A percentile compares a stretch with the other conserved stretches of the same genome.
These are phyloP conservation scores for Hyppa rectilinea DNA, from an alignment of 2,888 invertebrate genomes.

Conservation along the genomic window DNA sequence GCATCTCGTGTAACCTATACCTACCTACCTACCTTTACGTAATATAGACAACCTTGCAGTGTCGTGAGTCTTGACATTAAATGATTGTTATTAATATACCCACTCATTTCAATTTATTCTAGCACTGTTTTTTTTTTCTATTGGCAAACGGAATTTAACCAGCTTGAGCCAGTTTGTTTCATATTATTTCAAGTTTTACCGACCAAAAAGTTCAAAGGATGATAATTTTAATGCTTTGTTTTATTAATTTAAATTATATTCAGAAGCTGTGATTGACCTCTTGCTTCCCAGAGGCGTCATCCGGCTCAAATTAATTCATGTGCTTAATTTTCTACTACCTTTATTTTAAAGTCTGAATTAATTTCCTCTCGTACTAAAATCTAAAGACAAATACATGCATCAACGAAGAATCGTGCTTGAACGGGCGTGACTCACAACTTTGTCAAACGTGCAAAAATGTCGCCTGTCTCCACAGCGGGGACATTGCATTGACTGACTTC, in stretches of 20 bases:
- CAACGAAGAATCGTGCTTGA: constrained; percentile 62
- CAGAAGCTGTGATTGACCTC: constrained; percentile 8
- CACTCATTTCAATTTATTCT: constrained; percentile 18
- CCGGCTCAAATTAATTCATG: neutral
- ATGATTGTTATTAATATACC: constrained; percentile 3
- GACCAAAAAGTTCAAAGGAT: neutral
- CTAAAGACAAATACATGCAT: constrained; percentile 45
- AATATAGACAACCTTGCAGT: constrained; percentile 39
- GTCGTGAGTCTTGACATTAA: constrained; percentile 41
- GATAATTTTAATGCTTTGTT: neutral
- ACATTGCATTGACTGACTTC: constrained; percentile 28
- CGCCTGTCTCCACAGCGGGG: constrained; percentile 55
- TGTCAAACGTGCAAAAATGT: constrained; percentile 80
- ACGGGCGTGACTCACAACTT: constrained; percentile 61
- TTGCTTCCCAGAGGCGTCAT: constrained; percentile 33
- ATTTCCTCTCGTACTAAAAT: constrained; percentile 26
- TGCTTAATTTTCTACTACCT: constrained; percentile 1
- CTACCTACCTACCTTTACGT: neutral
- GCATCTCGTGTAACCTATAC: constrained; percentile 12
- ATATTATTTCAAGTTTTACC: neutral
- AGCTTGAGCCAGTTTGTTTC: neutral
- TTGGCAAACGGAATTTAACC: neutral
- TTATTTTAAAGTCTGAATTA: constrained; percentile 16
- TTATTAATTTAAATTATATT: constrained; percentile 3
- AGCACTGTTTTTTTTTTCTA: constrained; percentile 1